Evolutionary conservation across 2,797 vertebrate genomes (phyloP).

Genomic region (Helarctos malayanus): DNA sequence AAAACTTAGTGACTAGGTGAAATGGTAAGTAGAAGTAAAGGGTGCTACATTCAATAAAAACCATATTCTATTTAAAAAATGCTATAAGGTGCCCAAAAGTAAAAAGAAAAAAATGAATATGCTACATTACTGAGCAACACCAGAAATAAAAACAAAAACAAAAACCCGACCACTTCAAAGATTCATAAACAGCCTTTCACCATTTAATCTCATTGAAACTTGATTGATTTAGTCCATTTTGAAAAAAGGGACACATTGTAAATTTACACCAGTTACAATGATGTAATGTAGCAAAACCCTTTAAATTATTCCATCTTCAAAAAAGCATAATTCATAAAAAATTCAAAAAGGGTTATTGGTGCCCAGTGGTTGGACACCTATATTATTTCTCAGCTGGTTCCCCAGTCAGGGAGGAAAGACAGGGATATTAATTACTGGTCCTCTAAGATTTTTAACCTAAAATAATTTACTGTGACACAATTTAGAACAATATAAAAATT

Average conservation of each 20-base stretch:
- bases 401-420: not conserved
- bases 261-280: conserved; percentile 49
- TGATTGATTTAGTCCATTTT: conserved; percentile 72
- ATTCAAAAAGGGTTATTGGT: not conserved
- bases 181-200: conserved; percentile 79
- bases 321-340: conserved; percentile 54
- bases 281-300: conserved; percentile 5
- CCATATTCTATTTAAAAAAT: not conserved
- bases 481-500: not conserved
- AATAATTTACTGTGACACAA: not conserved
- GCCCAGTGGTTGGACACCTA: not conserved
- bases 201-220: conserved; percentile 73
- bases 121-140: not conserved
- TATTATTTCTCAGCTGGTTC: not conserved
- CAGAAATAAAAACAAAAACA: not conserved
- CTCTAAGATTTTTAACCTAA: not conserved
- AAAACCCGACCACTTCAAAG: conserved; percentile 73
- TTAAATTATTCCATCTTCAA: conserved; percentile 59
- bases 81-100: not conserved
- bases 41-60: not conserved
- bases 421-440: not conserved
- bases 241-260: not conserved
- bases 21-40: not conserved
- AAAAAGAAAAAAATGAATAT: not conserved
- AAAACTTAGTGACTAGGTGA: not conserved